These are phyloP conservation scores for Eumerus sabulonum DNA, from an alignment of 2,888 invertebrate genomes.

Conservation along the genomic window DNA sequence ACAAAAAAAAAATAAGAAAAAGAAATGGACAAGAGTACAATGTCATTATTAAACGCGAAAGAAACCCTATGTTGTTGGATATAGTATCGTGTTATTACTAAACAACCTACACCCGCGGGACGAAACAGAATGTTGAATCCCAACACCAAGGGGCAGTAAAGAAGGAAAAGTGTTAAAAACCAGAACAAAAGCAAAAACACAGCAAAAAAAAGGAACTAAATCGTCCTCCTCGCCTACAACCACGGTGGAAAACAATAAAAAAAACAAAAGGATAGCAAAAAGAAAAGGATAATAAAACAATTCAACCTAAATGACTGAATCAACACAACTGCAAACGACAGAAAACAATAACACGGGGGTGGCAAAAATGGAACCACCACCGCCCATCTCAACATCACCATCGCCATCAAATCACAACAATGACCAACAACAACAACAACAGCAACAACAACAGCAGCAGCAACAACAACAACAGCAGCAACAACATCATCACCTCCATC, in stretches of 20 bases:
- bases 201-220: conserved; percentile 37
- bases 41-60: conserved; percentile 58
- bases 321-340: conserved; percentile 79
- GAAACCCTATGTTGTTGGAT: conserved; percentile 59
- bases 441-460: conserved; percentile 71
- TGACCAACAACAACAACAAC: conserved; percentile 47
- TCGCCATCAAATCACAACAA: conserved; percentile 77
- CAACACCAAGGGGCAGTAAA: conserved; percentile 26
- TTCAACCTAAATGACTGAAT: conserved; percentile 78
- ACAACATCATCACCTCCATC: conserved; percentile 77
- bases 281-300: conserved; percentile 55
- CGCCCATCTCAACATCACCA: conserved; percentile 78
- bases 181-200: conserved; percentile 18
- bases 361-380: conserved; percentile 80
- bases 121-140: conserved; percentile 46
- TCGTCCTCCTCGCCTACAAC: conserved; percentile 38
- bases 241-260: conserved; percentile 7
- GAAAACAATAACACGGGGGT: conserved; percentile 79
- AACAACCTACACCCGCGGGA: conserved; percentile 11
- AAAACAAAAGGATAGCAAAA: conserved; percentile 11
- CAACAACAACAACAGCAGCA: conserved; percentile 78
- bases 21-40: conserved; percentile 63
- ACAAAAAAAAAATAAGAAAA: conserved; percentile 48
- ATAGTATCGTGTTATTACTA: conserved; percentile 40
- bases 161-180: conserved; percentile 9